Percentiles rank a stretch among this genome's conserved stretches.
Conservation (phyloP, 2,797 vertebrate species). For the Platyrinchus mystaceus region DNA sequence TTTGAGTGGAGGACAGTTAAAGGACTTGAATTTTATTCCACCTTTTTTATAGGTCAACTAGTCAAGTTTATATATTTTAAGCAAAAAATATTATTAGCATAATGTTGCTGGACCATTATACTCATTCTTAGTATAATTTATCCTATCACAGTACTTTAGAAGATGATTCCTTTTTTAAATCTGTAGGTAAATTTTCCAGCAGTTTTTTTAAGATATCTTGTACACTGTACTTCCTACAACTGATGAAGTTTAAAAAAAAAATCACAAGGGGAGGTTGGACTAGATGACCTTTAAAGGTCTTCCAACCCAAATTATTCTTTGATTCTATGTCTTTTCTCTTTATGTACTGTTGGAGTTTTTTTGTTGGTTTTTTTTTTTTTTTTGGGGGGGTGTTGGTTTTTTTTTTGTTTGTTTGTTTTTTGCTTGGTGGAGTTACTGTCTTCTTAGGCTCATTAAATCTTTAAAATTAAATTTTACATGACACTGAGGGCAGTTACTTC, state of each 20-base stretch:
- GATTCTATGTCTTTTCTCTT: neutral
- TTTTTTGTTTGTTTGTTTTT: no score
- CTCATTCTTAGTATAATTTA: neutral
- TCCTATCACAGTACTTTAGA: neutral
- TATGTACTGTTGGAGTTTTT: neutral
- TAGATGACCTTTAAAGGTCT: neutral
- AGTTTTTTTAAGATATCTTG: neutral
- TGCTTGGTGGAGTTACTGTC: neutral
- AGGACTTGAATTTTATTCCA: neutral
- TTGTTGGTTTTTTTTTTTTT: fast-evolving
- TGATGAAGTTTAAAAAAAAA: neutral
- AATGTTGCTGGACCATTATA: neutral
- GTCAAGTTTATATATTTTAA: neutral
- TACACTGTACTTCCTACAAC: neutral
- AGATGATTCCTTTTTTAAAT: neutral
- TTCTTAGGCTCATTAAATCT: neutral
- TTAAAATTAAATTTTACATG: neutral
- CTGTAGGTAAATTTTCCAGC: neutral
- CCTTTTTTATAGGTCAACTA: neutral
- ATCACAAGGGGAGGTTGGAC: neutral
- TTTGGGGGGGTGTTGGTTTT: no score
- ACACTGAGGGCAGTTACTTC: neutral
- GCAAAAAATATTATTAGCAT: neutral
- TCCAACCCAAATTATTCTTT: neutral
- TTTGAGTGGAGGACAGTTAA: neutral